Evolutionary conservation across 2,797 vertebrate species (phyloP), one percentile per base, ranked within the genome.

Genomic region (Schizopygopsis pylzovi): DNA sequence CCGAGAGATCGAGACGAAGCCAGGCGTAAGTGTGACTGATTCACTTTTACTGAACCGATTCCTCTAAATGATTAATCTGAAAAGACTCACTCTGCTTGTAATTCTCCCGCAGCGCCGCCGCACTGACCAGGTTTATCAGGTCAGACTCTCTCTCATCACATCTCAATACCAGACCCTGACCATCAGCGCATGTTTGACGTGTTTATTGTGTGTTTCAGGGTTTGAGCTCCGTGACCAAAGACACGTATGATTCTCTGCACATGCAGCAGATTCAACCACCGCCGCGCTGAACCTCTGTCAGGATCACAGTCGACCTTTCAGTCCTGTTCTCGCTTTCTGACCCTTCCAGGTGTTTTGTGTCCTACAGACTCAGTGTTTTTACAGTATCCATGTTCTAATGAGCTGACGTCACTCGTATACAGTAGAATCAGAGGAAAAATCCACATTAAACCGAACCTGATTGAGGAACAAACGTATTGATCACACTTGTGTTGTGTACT

Each of bases 171-270:
- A 65, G 49, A 2, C 16, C 49, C 47, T 52, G 49, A 6, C 1
- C 49, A 52, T 16, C 13, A 18, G 28, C 18, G 49, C 65, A 20
- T 20, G 12, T 52, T 3, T 73, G n/a, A 18, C 0, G 37, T 28
- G 28, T 13, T n/a, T 22, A 11, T 16, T 81, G 37, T 87, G 33
- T 84, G 11, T 61, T 13, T 59, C 87, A 99, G 98, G 98, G 94
- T 22, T 95, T 99, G 92, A 97, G 95, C 41, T 0, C 92, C 0
- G 94, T 93, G 3, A 95, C 94, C 84, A 97, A 96, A 91, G 98
- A 98, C 90, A 98, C 96, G 4, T 99, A 98, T 0, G 95, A 97
- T 4, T 91, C 94, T 1, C 96, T 99, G 67, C 95, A 97, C 84
- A 97, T 81, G 79, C 79, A 81, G 63, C 63, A 52, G 79, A 20